Evolutionary conservation across 2,888 invertebrate species (phyloP).

Genomic region (Endotricha flammealis): DNA sequence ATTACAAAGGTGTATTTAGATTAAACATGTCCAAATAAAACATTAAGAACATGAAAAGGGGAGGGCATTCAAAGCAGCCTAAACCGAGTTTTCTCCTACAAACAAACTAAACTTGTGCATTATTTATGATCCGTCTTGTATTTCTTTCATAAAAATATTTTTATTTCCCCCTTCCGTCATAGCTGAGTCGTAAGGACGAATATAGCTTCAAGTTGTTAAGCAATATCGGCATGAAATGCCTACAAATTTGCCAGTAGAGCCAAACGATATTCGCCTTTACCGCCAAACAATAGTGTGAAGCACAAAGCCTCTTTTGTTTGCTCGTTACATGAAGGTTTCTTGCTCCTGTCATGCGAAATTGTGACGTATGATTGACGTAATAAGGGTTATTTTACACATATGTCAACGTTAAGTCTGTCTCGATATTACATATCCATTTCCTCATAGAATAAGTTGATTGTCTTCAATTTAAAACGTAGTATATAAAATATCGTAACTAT

Average conservation of each 20-base stretch:
- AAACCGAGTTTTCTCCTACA: conserved; percentile 32
- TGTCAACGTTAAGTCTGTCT: conserved; percentile 1
- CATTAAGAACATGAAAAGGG: conserved; percentile 5
- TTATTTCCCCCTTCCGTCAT: conserved; percentile 37
- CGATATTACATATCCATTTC: not conserved
- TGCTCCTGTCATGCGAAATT: conserved; percentile 19
- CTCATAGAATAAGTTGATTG: not conserved
- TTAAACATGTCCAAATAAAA: conserved; percentile 5
- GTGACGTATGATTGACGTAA: conserved; percentile 14
- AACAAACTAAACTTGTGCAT: conserved; percentile 40
- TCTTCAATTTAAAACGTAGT: conserved; percentile 5
- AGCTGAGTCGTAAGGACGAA: conserved; percentile 29
- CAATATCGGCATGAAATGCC: conserved; percentile 21
- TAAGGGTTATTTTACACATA: conserved; percentile 20
- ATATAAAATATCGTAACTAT: too few relatives aligned
- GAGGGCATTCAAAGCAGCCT: conserved; percentile 16
- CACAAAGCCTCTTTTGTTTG: conserved; percentile 41
- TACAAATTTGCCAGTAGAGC: conserved; percentile 16
- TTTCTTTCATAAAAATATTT: conserved; percentile 44
- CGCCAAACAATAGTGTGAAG: conserved; percentile 33
- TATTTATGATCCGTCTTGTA: conserved; percentile 32
- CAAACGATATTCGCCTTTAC: conserved; percentile 36
- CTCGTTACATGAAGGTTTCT: conserved; percentile 23
- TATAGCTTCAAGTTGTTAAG: conserved; percentile 28
- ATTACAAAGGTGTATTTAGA: conserved; percentile 16